A percentile compares a stretch with the other conserved stretches of the same genome.
Evolutionary conservation across 2,888 invertebrate genomes (phyloP).

Genomic region (Thymelicus sylvestris): DNA sequence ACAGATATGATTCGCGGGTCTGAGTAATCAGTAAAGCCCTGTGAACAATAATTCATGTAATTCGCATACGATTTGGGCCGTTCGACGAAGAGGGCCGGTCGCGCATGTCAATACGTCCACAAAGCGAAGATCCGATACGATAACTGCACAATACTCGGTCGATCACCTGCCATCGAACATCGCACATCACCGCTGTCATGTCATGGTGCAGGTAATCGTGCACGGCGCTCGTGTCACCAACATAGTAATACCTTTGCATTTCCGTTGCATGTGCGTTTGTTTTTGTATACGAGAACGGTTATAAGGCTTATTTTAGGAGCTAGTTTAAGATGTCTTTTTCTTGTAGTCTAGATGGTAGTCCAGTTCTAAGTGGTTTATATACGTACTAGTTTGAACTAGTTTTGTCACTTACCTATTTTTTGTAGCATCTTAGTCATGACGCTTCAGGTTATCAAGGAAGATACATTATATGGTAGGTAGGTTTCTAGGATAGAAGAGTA

Average conservation of each 20-base stretch:
- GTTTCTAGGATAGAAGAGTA: too few relatives aligned
- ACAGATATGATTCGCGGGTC: slow-evolving; percentile 41
- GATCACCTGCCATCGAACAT: slow-evolving; percentile 60
- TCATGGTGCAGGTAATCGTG: slow-evolving; percentile 30
- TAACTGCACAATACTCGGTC: slow-evolving; percentile 73
- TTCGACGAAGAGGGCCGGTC: slow-evolving; percentile 67
- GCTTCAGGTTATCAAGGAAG: too few relatives aligned
- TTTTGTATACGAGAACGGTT: not conserved
- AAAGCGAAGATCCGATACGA: slow-evolving; percentile 79
- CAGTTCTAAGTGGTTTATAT: too few relatives aligned
- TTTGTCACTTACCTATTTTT: too few relatives aligned
- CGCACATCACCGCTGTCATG: slow-evolving; percentile 41
- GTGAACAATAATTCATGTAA: slow-evolving; percentile 61
- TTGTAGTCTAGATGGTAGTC: too few relatives aligned
- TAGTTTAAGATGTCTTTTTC: too few relatives aligned
- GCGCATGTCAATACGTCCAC: slow-evolving; percentile 74
- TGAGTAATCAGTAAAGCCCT: slow-evolving; percentile 63
- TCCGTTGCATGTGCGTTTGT: slow-evolving; percentile 9
- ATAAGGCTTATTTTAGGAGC: too few relatives aligned
- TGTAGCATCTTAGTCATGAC: too few relatives aligned
- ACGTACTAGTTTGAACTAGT: too few relatives aligned
- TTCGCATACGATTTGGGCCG: slow-evolving; percentile 73
- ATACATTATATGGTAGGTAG: too few relatives aligned
- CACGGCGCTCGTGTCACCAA: slow-evolving; percentile 15
- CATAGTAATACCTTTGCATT: slow-evolving; percentile 7